phyloP scores from a whole-genome alignment of 2,888 invertebrate genomes.

The Drosophila melanosoma region DNA sequence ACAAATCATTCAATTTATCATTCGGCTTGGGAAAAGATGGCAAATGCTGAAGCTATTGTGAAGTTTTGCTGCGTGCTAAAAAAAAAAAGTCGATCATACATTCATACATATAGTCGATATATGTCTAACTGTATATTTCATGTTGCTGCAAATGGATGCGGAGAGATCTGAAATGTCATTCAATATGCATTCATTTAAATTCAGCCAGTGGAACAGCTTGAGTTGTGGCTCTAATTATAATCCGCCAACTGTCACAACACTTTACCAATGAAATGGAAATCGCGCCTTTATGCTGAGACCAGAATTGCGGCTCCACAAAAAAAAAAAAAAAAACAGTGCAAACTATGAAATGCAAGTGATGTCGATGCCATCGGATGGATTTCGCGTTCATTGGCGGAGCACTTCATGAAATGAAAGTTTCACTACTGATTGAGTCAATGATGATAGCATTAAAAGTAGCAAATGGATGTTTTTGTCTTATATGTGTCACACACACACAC shows the following conservation, averaged over 20 bases:
- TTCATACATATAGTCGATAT: not conserved
- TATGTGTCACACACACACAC: not conserved
- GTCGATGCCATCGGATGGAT: not conserved
- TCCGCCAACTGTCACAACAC: not conserved
- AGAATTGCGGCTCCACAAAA: slow-evolving; percentile 7
- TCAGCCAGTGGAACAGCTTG: not conserved
- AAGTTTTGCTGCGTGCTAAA: slow-evolving; percentile 3
- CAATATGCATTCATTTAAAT: slow-evolving; percentile 16
- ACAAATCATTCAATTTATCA: slow-evolving; percentile 69
- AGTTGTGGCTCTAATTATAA: slow-evolving; percentile 14
- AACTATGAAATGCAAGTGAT: slow-evolving; percentile 5
- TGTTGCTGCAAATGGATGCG: not conserved
- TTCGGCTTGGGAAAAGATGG: slow-evolving; percentile 20
- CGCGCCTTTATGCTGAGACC: slow-evolving; percentile 7
- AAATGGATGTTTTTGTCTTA: slow-evolving; percentile 78
- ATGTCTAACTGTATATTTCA: not conserved
- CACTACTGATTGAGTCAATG: slow-evolving; percentile 78
- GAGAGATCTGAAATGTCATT: slow-evolving; percentile 9
- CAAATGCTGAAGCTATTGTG: not conserved
- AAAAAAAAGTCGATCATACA: not conserved
- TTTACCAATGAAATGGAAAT: slow-evolving; percentile 7
- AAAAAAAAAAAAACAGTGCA: not conserved
- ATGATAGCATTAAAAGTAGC: slow-evolving; percentile 78
- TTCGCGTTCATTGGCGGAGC: slow-evolving; percentile 1
- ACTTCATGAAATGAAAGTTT: slow-evolving; percentile 61